Conservation (phyloP, 1,140 invertebrate genomes). For the Calycopis cecrops region DNA sequence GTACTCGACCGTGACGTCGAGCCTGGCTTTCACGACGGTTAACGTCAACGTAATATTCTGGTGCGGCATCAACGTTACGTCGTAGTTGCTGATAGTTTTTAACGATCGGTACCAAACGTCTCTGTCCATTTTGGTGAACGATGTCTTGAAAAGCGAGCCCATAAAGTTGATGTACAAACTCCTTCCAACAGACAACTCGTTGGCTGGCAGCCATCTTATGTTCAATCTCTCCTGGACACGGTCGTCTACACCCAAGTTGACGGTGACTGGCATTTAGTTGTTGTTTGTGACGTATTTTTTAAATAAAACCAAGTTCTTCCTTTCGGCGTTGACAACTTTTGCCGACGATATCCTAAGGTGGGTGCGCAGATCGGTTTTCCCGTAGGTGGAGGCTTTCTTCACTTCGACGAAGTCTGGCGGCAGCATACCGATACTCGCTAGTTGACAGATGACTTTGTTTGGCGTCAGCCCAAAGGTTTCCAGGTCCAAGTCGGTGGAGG, state of each 20-base stretch:
- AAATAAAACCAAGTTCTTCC: not conserved
- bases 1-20: slow-evolving; percentile 38
- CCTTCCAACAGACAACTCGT: not conserved
- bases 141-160: not conserved
- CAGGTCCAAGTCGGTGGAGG: not conserved
- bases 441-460: not conserved
- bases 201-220: not conserved
- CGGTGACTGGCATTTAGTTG: not conserved
- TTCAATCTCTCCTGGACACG: not conserved
- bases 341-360: not conserved
- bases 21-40: slow-evolving; percentile 22
- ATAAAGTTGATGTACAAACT: not conserved
- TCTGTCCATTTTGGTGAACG: not conserved
- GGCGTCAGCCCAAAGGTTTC: not conserved
- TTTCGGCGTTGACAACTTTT: not conserved
- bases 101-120: slow-evolving; percentile 4
- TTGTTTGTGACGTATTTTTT: not conserved
- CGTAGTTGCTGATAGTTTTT: slow-evolving; percentile 26
- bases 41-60: slow-evolving; percentile 30
- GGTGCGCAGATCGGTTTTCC: not conserved
- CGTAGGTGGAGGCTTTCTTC: not conserved
- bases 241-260: not conserved
- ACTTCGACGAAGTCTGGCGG: not conserved
- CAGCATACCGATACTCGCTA: not conserved
- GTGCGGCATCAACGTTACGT: slow-evolving; percentile 31